phyloP scores from a whole-genome alignment of 2,888 invertebrate genomes.

The Nemotelus pantherinus region DNA sequence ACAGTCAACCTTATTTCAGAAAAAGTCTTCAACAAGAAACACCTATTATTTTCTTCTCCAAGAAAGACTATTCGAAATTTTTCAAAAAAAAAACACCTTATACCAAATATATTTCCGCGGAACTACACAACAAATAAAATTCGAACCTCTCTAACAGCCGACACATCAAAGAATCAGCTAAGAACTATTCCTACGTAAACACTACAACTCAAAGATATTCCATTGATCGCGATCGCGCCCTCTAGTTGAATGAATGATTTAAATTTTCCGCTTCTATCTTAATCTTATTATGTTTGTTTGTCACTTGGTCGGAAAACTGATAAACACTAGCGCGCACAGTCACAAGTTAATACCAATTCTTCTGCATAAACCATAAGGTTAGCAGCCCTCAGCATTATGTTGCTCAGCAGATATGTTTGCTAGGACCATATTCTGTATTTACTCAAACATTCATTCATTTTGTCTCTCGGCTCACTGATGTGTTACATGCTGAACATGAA shows the following conservation, averaged over 20 bases:
- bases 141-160: conserved; percentile 3
- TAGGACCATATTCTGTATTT: too few relatives aligned
- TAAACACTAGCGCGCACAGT: conserved; percentile 25
- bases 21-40: too few relatives aligned
- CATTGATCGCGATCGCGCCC: neutral
- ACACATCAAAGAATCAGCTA: neutral
- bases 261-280: neutral
- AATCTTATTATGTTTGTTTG: conserved; percentile 15
- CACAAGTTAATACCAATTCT: neutral
- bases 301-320: conserved; percentile 37
- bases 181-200: conserved; percentile 17
- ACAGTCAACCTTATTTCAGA: too few relatives aligned
- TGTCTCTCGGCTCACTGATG: too few relatives aligned
- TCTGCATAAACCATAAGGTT: neutral
- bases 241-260: neutral
- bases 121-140: too few relatives aligned
- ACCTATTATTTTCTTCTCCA: too few relatives aligned
- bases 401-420: neutral
- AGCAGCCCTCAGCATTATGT: conserved; percentile 23
- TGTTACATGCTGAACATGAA: neutral
- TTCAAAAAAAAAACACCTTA: too few relatives aligned
- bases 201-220: neutral
- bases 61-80: too few relatives aligned
- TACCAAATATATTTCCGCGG: too few relatives aligned
- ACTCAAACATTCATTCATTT: too few relatives aligned